Base-by-base conservation (phyloP, 2,113 vertebrate genomes). In the Helogale parvula region DNA sequence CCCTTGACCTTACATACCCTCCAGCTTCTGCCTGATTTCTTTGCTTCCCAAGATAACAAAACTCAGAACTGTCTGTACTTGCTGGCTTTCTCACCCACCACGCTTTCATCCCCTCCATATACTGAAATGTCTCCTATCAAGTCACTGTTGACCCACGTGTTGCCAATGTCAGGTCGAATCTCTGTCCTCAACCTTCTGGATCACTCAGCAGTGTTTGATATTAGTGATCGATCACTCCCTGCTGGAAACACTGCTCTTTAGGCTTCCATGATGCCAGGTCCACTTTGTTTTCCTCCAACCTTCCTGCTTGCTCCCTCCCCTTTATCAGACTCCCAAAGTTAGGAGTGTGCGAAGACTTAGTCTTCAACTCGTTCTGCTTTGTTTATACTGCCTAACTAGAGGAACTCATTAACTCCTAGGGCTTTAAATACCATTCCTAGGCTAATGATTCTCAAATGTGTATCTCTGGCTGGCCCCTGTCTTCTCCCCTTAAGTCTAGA, bases 351-450 rank as follows among this genome's bases (percentile, higher is more conserved):
- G 23, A 66, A 83, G 81, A 84, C 31, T 54, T 81, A 76, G 15
- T 79, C 14, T 60, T 47, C 45, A 88, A 65, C 45, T 57, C 29
- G 45, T 65, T 84, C 68, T 45, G 38, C 81, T 88, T 60, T 77
- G 8, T 89, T 81, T 80, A 68, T 87, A 76, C 29, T 66, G n/a
- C 84, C 19, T 68, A 92, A 69, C 52, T 66, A n/a, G 29, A 38
- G 57, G 50, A 94, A 19, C n/a, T 76, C 47, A 82, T 80, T n/a
- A 57, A 93, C n/a, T 80, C 66, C 23, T 19, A 33, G 47, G 65
- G 2, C 80, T 87, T 97, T 76, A 89, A 66, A 31, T 94, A 74
- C 11, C 77, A 88, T 93, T 79, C n/a, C 29, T 81, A 74, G n/a
- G 79, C n/a, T 47, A 74, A n/a, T 77, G 27, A 47, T 90, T 80